Evolutionary conservation across 1,140 invertebrate genomes (phyloP).

Genomic region (Sitophilus oryzae): DNA sequence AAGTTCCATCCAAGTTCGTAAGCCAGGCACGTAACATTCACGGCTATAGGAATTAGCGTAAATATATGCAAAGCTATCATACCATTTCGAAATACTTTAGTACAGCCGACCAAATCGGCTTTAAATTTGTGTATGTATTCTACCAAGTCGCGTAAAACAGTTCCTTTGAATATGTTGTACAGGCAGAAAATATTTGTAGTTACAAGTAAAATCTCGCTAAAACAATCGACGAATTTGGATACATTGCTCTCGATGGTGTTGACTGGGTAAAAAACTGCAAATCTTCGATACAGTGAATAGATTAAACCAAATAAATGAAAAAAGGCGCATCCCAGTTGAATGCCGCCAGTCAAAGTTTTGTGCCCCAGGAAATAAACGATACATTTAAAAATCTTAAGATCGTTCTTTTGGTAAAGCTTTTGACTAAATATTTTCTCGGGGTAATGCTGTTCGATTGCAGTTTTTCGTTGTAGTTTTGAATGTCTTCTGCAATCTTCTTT

Average conservation of each 20-base stretch:
- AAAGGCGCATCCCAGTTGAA: neutral
- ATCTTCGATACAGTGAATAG: neutral
- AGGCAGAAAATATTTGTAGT: neutral
- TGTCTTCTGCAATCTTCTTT: no score
- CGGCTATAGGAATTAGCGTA: neutral
- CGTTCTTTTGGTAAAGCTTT: no score
- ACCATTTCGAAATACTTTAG: neutral
- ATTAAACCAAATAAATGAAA: neutral
- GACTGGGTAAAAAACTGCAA: neutral
- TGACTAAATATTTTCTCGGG: no score
- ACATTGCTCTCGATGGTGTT: neutral
- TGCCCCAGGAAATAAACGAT: neutral
- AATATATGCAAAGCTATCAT: neutral
- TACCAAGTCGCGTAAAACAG: no score
- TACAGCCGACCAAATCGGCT: no score
- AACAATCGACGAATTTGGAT: neutral
- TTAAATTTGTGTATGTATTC: no score
- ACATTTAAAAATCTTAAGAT: no score
- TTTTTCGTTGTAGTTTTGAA: no score
- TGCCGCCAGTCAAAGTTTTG: neutral
- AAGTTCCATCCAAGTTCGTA: neutral
- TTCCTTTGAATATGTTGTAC: neutral
- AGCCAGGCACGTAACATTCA: neutral
- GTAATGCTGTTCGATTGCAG: no score
- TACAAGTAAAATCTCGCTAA: neutral